Percentiles rank a stretch among this genome's conserved stretches.
Conservation (phyloP, 2,797 vertebrate genomes). For the Lagocephalus sceleratus region DNA sequence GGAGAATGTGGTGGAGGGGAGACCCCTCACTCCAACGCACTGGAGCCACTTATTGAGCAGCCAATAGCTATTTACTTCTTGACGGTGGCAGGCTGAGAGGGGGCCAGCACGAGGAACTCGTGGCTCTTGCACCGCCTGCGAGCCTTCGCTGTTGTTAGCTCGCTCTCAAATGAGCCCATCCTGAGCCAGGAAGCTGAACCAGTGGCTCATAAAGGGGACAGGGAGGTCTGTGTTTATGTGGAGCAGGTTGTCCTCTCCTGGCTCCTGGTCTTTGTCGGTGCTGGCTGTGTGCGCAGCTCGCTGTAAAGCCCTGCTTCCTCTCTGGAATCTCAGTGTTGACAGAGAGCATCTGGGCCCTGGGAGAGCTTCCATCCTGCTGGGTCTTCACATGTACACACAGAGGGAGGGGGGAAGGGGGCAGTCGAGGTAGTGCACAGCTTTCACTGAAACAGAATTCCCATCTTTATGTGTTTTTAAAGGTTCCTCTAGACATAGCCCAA, state of each 20-base stretch:
- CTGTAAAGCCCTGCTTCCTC: conserved; percentile 76
- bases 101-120: conserved; percentile 48
- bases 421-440: conserved; percentile 32
- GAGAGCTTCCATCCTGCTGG: conserved; percentile 74
- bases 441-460: conserved; percentile 22
- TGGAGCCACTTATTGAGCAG: conserved; percentile 97
- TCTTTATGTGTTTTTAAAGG: conserved; percentile 22
- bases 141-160: conserved; percentile 34
- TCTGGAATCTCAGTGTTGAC: conserved; percentile 78
- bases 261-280: conserved; percentile 72
- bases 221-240: conserved; percentile 69
- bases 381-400: conserved; percentile 55
- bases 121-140: conserved; percentile 44
- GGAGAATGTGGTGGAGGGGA: conserved; percentile 80
- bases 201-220: conserved; percentile 59
- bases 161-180: conserved; percentile 36
- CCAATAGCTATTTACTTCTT: conserved; percentile 97
- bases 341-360: conserved; percentile 79
- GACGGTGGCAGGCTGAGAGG: conserved; percentile 70
- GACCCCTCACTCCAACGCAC: conserved; percentile 86
- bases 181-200: conserved; percentile 59
- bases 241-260: conserved; percentile 72
- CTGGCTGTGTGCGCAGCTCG: conserved; percentile 69
- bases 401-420: conserved; percentile 13
- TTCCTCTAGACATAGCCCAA: conserved; percentile 23